Evolutionary conservation across 2,797 vertebrate genomes (phyloP), one percentile per base, ranked within the genome.

Genomic region (Tiaroga cobitis): DNA sequence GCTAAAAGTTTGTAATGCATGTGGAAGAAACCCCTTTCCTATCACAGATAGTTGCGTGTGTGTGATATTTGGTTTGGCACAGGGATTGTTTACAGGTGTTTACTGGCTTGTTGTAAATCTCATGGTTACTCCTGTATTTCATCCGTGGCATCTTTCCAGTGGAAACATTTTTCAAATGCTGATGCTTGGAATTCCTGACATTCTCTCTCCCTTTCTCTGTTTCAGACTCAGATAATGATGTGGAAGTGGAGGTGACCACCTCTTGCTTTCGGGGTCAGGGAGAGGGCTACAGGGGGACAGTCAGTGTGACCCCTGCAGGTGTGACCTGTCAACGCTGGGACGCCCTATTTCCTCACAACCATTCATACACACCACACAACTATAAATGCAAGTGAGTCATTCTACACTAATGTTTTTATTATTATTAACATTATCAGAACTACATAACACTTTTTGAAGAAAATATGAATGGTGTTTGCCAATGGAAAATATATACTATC

Each of bases 361-460:
- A 99, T 90, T 96, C 97, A 49, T 96, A 97, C 91, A 97, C 96
- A 63, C 96, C 96, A 0, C 95, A 96, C 88, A 97, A 97, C 95
- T 99, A 97, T 94, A 98, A 97, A 91, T 99, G 98, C 98, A 99
- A 98, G 98, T 99, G 93, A 98, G 98, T 97, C 87, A 88, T 80
- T 61, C 91, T 86, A 87, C 73, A 56, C 56, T 68, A 24, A 9
- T 24, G 11, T 15, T 49, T 37, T 72, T 29, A 4, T 59, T n/a
- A 21, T 11, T n/a, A 9, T 59, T 3, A 8, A 21, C 18, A 10
- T 59, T n/a, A 10, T 59, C 56, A 59, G 4, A 59, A 13, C 10
- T 59, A 59, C 24, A n/a, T n/a, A n/a, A 59, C 24, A 59, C 24
- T 61, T 61, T 59, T 11, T 61, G 24, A 59, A n/a, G 9, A 59